Conservation (phyloP, 2,113 vertebrate species). For the Sturnira hondurensis region DNA sequence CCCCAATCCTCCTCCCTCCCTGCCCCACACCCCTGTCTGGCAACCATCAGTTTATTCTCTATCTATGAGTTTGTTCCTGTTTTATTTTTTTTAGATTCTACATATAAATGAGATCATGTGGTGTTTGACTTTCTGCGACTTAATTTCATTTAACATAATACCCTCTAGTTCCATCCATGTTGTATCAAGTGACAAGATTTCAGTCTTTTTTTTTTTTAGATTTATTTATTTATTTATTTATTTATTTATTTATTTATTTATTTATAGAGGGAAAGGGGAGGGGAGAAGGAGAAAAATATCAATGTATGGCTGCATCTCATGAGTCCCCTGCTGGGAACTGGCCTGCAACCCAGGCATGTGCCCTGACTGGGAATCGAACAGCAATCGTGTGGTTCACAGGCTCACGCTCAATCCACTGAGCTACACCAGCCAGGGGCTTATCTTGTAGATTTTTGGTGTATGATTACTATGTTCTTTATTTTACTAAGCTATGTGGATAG, state of each 20-base stretch:
- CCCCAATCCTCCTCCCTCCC: neutral
- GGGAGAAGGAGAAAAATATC: too few relatives aligned
- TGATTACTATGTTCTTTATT: neutral
- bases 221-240: too few relatives aligned
- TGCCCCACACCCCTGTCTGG: neutral
- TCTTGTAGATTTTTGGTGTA: neutral
- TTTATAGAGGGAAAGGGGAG: too few relatives aligned
- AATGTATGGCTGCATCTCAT: too few relatives aligned
- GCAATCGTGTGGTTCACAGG: too few relatives aligned
- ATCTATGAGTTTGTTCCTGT: neutral
- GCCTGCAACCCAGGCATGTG: too few relatives aligned
- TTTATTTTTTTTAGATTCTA: neutral
- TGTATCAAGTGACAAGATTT: neutral
- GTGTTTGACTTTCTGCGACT: neutral
- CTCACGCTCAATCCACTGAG: too few relatives aligned
- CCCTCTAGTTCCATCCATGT: neutral
- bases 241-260: too few relatives aligned
- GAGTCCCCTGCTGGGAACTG: too few relatives aligned
- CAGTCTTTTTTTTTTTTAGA: neutral
- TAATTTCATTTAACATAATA: neutral
- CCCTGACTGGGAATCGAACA: too few relatives aligned
- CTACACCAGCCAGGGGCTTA: neutral
- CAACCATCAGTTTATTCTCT: neutral
- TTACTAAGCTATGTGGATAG: neutral
- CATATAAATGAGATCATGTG: neutral